phyloP scores from a whole-genome alignment of 2,113 vertebrate genomes.

The Thymallus thymallus region DNA sequence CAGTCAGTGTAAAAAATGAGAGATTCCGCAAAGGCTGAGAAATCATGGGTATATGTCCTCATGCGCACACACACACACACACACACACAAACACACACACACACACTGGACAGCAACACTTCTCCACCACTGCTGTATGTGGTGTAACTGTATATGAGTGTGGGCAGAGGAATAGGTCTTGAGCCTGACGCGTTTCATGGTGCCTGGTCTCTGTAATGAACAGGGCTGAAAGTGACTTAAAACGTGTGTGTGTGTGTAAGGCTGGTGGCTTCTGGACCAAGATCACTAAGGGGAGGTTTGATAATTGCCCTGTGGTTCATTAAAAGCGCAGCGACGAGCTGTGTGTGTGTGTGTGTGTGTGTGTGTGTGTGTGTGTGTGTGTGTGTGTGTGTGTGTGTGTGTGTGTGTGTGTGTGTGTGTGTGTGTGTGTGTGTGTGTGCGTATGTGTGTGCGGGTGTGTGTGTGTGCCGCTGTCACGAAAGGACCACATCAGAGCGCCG shows the following conservation, averaged over 20 bases:
- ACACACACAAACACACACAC: constrained; percentile 6
- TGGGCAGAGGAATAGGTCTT: neutral
- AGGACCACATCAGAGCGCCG: constrained; percentile 42
- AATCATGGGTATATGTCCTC: no score
- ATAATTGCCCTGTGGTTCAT: constrained; percentile 55
- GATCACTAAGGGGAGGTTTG: no score
- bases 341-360: no score
- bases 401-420: no score
- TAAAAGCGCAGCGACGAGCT: constrained; percentile 37
- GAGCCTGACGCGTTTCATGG: constrained; percentile 30
- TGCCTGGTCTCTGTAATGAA: constrained; percentile 42
- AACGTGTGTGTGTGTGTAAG: no score
- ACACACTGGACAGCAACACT: neutral
- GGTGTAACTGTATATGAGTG: neutral
- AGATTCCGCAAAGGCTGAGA: neutral
- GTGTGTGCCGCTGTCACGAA: neutral
- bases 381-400: no score
- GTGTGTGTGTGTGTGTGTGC: no score
- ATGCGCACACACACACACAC: neutral
- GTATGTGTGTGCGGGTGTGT: no score
- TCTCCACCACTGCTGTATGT: neutral
- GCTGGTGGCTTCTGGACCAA: constrained; percentile 6
- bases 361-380: no score
- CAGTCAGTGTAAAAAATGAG: neutral
- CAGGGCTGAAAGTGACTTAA: constrained; percentile 27